phyloP scores from a whole-genome alignment of 2,888 invertebrate genomes.

The Cosmia trapezina region DNA sequence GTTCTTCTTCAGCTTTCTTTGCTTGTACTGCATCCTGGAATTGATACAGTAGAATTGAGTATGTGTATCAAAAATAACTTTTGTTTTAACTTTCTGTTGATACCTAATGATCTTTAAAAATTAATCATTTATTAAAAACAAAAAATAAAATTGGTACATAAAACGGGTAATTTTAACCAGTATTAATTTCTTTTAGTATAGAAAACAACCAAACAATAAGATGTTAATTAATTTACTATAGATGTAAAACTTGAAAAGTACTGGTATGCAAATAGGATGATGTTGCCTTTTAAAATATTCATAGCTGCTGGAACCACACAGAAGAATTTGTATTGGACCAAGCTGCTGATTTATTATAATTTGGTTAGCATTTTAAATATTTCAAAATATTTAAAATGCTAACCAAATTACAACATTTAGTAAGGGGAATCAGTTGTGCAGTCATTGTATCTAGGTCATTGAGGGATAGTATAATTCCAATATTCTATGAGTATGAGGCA shows the following conservation, averaged over 20 bases:
- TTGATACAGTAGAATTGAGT: slow-evolving; percentile 21
- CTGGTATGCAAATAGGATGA: not conserved
- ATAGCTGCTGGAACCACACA: not conserved
- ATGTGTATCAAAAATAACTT: not conserved
- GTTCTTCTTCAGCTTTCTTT: slow-evolving; percentile 95
- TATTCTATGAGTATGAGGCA: not conserved
- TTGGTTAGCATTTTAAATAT: too few species aligned
- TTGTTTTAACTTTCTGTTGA: not conserved
- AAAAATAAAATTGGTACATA: not conserved
- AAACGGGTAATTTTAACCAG: not conserved
- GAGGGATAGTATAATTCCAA: not conserved
- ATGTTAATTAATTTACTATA: not conserved
- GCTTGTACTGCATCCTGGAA: slow-evolving; percentile 94
- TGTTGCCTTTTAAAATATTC: not conserved
- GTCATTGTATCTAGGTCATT: not conserved
- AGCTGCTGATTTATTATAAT: too few species aligned
- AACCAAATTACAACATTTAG: not conserved
- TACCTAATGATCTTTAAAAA: not conserved
- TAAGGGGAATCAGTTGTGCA: not conserved
- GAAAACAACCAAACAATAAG: not conserved
- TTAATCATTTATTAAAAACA: not conserved
- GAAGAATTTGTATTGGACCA: not conserved
- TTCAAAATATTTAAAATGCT: not conserved
- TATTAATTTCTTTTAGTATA: not conserved
- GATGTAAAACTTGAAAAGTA: not conserved